Conservation (phyloP, 2,113 vertebrate genomes). For the Corythornis vintsioides region DNA sequence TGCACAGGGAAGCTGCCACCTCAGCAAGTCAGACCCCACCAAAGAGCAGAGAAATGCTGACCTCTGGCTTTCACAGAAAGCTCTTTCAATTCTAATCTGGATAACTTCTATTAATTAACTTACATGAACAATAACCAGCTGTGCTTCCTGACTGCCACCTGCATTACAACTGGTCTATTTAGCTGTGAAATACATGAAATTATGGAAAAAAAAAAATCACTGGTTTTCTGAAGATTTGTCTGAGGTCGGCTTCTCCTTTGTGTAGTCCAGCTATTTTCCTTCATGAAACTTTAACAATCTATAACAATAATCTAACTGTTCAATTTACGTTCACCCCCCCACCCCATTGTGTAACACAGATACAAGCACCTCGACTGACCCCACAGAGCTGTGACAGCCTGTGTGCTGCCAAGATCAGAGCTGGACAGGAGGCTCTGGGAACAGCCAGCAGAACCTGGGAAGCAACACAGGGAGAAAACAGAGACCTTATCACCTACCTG, state of each 20-base stretch:
- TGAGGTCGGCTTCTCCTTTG: not conserved
- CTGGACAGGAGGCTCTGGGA: not conserved
- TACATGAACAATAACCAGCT: not conserved
- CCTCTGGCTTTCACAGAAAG: not conserved
- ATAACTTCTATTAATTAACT: not conserved
- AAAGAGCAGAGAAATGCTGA: not conserved
- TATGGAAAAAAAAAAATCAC: not conserved
- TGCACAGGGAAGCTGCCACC: not conserved
- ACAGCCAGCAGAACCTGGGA: not conserved
- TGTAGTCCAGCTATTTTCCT: not conserved
- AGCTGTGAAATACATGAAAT: not conserved
- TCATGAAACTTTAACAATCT: not conserved
- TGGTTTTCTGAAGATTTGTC: not conserved
- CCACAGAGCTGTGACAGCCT: not conserved
- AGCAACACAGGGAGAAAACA: not conserved
- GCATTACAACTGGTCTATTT: not conserved
- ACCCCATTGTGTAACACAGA: not conserved
- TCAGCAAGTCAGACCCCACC: not conserved
- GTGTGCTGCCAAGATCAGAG: not conserved
- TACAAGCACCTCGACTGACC: rapidly evolving
- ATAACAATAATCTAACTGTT: not conserved
- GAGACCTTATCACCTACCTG: not conserved
- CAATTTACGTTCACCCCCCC: rapidly evolving
- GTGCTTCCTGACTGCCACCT: not conserved
- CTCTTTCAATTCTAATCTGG: not conserved